Evolutionary conservation across 1,140 invertebrate species (phyloP), one percentile per base, ranked within the genome.

Genomic region (Nebria ingens): DNA sequence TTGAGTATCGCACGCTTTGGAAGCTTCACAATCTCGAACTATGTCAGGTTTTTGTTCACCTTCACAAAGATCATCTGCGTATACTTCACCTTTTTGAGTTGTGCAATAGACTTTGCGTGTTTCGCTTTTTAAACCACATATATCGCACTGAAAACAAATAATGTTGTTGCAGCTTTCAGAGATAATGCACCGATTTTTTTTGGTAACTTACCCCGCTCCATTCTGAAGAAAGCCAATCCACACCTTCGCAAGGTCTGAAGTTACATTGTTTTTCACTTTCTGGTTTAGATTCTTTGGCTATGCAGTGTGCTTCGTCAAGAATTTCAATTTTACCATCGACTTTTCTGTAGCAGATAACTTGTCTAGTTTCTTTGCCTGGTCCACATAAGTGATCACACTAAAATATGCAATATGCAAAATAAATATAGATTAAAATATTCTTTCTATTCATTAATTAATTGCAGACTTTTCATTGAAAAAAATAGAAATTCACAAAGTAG

Each of bases 311-410:
- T 60, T 93, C 87, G 0, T 80, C 77, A 19, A 92, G 68, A 0
- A 90, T 72, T 62, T 86, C 73, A 13, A 89, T 80, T 54, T 81
- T 80, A 4, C 83, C 83, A 17, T 76, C 69, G n/a, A 79, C 71
- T 66, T 85, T 87, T 58, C 78, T 76, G 64, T 81, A 86, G 64
- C 91, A 94, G 0, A 78, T 81, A 0, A 91, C 84, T 60, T 79
- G 77, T 22, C 89, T 78, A 0, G 72, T 80, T 71, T 89, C 79
- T 59, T 83, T 83, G 0, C 93, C 93, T 59, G 86, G 80, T 0
- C 91, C 93, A 68, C 93, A 97, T 11, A 93, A 73, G 64, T 84
- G 85, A 67, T 92, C 84, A 65, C 93, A 97, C 84, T 93, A 59
- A 34, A 34, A 34, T 34, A 34, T 34, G 25, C 25, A n/a, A n/a